Evolutionary conservation across 1,140 invertebrate genomes (phyloP), one percentile per base, ranked within the genome.

Genomic region (Venturia canescens): DNA sequence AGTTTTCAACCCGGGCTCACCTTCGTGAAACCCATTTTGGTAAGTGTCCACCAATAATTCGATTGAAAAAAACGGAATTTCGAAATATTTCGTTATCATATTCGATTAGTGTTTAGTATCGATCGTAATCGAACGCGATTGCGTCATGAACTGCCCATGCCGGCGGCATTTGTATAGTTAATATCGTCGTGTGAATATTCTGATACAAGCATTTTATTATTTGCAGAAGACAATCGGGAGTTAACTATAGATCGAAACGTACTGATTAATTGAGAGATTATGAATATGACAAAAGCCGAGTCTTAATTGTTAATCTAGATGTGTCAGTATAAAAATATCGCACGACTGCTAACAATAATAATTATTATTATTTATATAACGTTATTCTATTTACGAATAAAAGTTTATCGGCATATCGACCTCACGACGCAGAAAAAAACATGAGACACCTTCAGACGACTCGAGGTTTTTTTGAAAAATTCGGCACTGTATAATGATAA

Each of bases 201-300:
- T 27, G 60, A 23, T 29, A 66, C 60, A 66, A 3, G 53, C 13
- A 26, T 26, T 66, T 66, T 66, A 29, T 66, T 66, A 3, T 23
- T 66, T 27, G 4, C 13, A 5, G 0, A 66, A 27, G 3, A 7
- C 27, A 66, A 66, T 26, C 38, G 38, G 38, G 38, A 44, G 38
- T 44, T 44, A 44, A 66, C 21, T 27, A 15, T 23, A 15, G 5
- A 66, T 23, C 23, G 23, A 66, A 66, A 23, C 26, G 53, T 27
- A 66, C 60, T 66, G 60, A 66, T 66, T 66, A 26, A 27, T 66
- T 66, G 60, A 26, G 60, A 66, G 60, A 66, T 57, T 66, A 66
- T 66, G 60, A 26, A 66, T 66, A 66, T 27, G 60, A 66, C 53
- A 57, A 57, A 57, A 57, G 21, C 38, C 21, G 53, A 57, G 53